phyloP scores from a whole-genome alignment of 2,113 vertebrate species.

The Gobio gobio region DNA sequence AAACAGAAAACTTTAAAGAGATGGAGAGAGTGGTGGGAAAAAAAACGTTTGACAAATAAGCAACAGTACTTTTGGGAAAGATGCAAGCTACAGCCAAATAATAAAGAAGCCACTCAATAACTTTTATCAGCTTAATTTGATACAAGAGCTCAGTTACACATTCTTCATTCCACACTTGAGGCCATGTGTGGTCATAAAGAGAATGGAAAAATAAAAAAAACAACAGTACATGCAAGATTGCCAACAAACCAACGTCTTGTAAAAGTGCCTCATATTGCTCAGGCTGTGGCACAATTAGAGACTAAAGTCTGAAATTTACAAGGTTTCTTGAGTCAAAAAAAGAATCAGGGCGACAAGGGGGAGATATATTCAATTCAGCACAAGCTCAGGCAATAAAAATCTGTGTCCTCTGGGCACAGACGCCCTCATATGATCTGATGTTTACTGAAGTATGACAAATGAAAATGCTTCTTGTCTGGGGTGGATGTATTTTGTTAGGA shows the following conservation, averaged over 20 bases:
- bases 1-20: not conserved
- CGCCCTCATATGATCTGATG: constrained; percentile 11
- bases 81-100: not conserved
- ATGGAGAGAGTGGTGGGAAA: not conserved
- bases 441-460: constrained; percentile 19
- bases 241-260: constrained; percentile 42
- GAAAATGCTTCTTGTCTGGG: constrained; percentile 28
- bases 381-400: constrained; percentile 27
- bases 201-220: constrained; percentile 42
- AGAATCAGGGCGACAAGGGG: not conserved
- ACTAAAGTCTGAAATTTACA: constrained; percentile 12
- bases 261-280: constrained; percentile 17
- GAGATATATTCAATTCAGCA: constrained; percentile 16
- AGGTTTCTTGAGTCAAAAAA: constrained; percentile 16
- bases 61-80: not conserved
- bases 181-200: constrained; percentile 23
- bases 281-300: constrained; percentile 10
- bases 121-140: constrained; percentile 16
- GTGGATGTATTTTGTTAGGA: constrained; percentile 3
- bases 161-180: not conserved
- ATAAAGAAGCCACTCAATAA: constrained; percentile 3
- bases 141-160: not conserved
- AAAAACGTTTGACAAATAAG: not conserved
- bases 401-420: constrained; percentile 22
- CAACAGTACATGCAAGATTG: not conserved